phyloP scores from a whole-genome alignment of 2,113 vertebrate genomes.

The Nestor notabilis region DNA sequence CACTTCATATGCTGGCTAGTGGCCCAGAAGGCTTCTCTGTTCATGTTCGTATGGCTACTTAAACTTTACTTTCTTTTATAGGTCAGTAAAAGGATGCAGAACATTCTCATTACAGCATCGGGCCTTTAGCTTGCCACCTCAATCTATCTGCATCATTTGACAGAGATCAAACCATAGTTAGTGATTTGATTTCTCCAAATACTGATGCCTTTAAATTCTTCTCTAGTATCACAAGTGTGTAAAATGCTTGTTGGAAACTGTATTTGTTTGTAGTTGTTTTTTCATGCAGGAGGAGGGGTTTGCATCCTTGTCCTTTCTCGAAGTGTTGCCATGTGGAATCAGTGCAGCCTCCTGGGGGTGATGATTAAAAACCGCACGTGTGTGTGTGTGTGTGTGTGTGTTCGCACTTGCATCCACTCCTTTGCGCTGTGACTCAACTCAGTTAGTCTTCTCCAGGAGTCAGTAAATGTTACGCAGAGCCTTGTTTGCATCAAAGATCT shows the following conservation, averaged over 20 bases:
- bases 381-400: background rate
- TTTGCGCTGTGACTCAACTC: background rate
- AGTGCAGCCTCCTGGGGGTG: background rate
- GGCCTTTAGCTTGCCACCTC: background rate
- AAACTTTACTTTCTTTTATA: background rate
- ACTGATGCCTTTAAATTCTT: background rate
- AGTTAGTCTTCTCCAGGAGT: background rate
- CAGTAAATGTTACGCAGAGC: background rate
- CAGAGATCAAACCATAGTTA: background rate
- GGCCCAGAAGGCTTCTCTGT: background rate
- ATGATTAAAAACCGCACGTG: background rate
- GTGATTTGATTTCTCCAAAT: background rate
- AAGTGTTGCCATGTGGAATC: slow-evolving; percentile 4
- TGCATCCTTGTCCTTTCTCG: background rate
- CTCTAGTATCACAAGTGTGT: background rate
- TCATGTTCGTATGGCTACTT: background rate
- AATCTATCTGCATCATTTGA: background rate
- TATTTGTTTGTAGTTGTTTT: background rate
- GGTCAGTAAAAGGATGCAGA: background rate
- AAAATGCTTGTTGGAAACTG: background rate
- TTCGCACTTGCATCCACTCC: background rate
- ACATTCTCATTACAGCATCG: background rate
- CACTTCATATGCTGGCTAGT: background rate
- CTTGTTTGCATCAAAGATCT: background rate
- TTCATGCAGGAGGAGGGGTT: background rate